Conservation (phyloP, 2,797 vertebrate species). For the Moxostoma hubbsi region DNA sequence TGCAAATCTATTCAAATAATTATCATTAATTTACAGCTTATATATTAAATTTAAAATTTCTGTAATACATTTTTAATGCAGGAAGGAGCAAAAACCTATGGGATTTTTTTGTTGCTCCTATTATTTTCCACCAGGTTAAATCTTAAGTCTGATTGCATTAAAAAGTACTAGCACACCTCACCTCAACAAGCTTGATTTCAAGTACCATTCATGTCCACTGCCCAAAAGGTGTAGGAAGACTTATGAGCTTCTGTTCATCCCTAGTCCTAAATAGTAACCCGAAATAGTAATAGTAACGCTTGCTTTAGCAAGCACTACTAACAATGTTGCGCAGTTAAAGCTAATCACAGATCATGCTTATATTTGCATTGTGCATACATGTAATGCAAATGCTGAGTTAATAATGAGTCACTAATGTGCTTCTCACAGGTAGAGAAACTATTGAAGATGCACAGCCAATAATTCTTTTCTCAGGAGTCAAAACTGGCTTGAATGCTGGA, state of each 20-base stretch:
- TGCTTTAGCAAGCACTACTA: not conserved
- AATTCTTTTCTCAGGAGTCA: not conserved
- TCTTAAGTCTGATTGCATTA: too few species aligned
- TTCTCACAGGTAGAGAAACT: not conserved
- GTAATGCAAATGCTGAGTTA: constrained; percentile 5
- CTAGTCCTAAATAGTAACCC: too few species aligned
- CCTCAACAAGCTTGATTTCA: too few species aligned
- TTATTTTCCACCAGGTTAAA: too few species aligned
- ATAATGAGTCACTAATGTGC: constrained; percentile 32
- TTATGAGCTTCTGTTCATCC: not conserved
- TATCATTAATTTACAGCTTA: too few species aligned
- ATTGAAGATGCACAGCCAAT: not conserved
- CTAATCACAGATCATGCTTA: not conserved
- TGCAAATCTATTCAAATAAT: too few species aligned
- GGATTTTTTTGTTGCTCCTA: too few species aligned
- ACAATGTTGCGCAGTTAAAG: not conserved
- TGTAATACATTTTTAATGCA: too few species aligned
- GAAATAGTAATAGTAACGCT: not conserved
- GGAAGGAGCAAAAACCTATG: too few species aligned
- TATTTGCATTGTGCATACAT: not conserved
- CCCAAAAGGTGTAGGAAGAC: not conserved
- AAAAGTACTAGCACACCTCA: too few species aligned
- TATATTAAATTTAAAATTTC: too few species aligned
- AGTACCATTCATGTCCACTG: too few species aligned
- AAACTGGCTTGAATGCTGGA: not conserved